Base-by-base conservation (phyloP, 2,797 vertebrate species). In the Chromis chromis region DNA sequence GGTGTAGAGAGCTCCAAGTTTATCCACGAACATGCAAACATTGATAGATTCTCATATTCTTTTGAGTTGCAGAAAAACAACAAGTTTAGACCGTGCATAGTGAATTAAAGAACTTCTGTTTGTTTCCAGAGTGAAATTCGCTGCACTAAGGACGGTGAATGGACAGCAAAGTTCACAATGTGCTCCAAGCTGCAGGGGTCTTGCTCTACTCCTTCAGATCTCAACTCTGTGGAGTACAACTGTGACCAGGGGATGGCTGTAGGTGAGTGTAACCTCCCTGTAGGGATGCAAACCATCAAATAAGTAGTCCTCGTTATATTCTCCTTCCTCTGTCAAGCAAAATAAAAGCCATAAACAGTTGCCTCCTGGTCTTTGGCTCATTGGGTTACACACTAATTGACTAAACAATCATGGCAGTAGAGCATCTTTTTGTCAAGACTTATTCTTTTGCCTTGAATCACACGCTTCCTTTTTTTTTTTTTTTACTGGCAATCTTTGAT, bases 91-190 rank as follows among this genome's bases (percentile, higher is more conserved):
- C 19, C 2, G 0, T 14, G 24, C n/a, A 55, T 1, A 14, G 36
- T 40, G 39, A 49, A 48, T 69, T 53, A 61, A n/a, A 9, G 0
- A 46, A 4, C 52, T 1, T 74, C 22, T 16, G 9, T 68, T 61
- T 44, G 36, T 28, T 65, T 86, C 22, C 84, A 99, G 98, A 90
- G 75, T 33, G 95, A 94, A 36, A 97, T 97, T 13, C 27, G 93
- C 78, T 99, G 98, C 86, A 96, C 94, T 1, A 96, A 97, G 84
- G 95, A 97, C 16, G 98, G 97, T 0, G 71, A 76, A 36, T 99
- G 98, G 98, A 97, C 95, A 2, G 90, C 95, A 53, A 92, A 96
- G 70, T 96, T 99, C 84, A 94, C 91, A 36, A 93, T 98, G 90
- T 99, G 98, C 33, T 90, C 95, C 70, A 94, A 79, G 25, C 86